Evolutionary conservation across 1,140 invertebrate species (phyloP).

Genomic region (Pseudomyrmex gracilis): DNA sequence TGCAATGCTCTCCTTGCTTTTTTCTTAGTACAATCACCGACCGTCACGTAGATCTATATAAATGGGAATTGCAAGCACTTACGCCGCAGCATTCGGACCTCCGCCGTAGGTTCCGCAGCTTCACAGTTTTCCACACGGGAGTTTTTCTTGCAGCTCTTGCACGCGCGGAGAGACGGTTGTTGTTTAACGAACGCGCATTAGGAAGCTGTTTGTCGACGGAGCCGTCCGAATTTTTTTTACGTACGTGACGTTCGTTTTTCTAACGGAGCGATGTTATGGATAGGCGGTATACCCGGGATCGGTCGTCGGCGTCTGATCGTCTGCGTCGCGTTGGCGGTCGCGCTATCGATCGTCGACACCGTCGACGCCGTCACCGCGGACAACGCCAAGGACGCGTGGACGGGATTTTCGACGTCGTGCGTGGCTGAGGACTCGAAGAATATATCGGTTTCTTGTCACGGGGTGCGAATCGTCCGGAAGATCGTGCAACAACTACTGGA

Average conservation of each 20-base stretch:
- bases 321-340: constrained; percentile 36
- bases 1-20: constrained; percentile 72
- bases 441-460: constrained; percentile 84
- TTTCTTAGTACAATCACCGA: constrained; percentile 75
- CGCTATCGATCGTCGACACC: not conserved
- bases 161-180: not conserved
- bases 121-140: constrained; percentile 7
- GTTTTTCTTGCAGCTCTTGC: not conserved
- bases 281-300: not conserved
- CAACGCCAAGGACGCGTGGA: constrained; percentile 71
- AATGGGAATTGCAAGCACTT: constrained; percentile 69
- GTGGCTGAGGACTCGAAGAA: constrained; percentile 78
- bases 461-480: constrained; percentile 83
- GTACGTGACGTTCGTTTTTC: constrained; percentile 21
- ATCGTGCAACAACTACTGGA: constrained; percentile 84
- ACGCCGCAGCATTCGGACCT: constrained; percentile 73
- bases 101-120: constrained; percentile 73
- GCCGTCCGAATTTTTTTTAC: not conserved
- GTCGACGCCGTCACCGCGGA: not conserved
- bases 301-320: constrained; percentile 22
- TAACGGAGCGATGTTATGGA: constrained; percentile 35
- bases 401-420: constrained; percentile 77
- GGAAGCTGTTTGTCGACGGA: not conserved
- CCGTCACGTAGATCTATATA: constrained; percentile 77
- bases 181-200: not conserved